Base-by-base conservation (phyloP, 2,888 invertebrate genomes). In the Napeogenes sylphis region DNA sequence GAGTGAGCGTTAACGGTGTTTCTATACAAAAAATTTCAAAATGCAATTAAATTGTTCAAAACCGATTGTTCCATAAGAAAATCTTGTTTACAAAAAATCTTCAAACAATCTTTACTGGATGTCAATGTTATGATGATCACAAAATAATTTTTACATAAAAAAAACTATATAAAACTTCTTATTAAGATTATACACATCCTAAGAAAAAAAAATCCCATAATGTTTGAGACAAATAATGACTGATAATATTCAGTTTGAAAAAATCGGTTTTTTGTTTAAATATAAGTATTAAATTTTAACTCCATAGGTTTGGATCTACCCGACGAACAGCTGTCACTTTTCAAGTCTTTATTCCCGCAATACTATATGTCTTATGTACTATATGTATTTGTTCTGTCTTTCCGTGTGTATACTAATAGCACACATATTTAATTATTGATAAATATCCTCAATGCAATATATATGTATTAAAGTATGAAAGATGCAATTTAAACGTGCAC, bases 241-340 rank as follows among this genome's bases (percentile, higher is more conserved):
- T 30, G 30, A 51, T 30, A 51, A 8, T n/a, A 30, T 51, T 30
- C 51, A 30, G 21, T 51, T 21, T 6, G 30, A 21, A 30, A 51
- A 51, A 30, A 30, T 51, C 51, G 51, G 21, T 14, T 51, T 46
- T 47, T 12, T 51, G 6, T 10, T 42, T 42, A 42, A 42, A 42
- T 42, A 30, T 21, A 21, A 21, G 21, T 30, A 21, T 8, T 12
- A 55, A 59, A n/a, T 61, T 64, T 64, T 80, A 85, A 71, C 84
- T 85, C 80, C 85, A 86, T 73, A 2, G 85, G 82, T 70, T 84
- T 84, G 8, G 73, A 72, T 30, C 82, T 78, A 2, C 81, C 81
- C 0, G 85, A 85, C 0, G 80, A 71, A 58, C 85, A 84, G 12
- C 78, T 73, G 55, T 79, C 77, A 58, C 71, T 83, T 74, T 80